phyloP scores from a whole-genome alignment of 1,140 invertebrate species.

The Temnothorax curvispinosus region DNA sequence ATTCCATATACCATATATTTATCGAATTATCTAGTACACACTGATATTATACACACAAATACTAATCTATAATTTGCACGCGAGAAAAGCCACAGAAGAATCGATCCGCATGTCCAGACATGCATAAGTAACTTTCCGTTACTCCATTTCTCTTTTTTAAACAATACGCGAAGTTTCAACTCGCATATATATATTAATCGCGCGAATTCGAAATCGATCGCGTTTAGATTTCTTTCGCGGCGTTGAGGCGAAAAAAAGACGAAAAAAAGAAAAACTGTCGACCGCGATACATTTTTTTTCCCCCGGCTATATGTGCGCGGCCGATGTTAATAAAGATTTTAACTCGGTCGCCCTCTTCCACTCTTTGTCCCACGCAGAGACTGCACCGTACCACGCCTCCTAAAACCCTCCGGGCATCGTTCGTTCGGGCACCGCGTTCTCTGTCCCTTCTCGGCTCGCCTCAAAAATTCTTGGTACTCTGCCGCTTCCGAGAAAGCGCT shows the following conservation, averaged over 20 bases:
- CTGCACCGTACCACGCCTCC: conserved; percentile 51
- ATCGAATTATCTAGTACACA: conserved; percentile 1
- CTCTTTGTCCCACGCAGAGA: conserved; percentile 53
- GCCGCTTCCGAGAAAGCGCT: conserved; percentile 50
- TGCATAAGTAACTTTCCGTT: not conserved
- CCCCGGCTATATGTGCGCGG: not conserved
- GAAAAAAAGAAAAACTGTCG: not conserved
- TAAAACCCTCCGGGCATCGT: conserved; percentile 57
- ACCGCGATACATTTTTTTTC: conserved; percentile 27
- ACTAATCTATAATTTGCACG: conserved; percentile 14
- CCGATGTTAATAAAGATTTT: conserved; percentile 58
- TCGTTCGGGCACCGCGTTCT: conserved; percentile 26
- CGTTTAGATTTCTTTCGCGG: not conserved
- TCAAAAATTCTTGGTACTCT: conserved; percentile 61
- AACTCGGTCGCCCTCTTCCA: conserved; percentile 25
- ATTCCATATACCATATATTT: not conserved
- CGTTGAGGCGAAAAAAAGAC: not conserved
- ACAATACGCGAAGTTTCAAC: not conserved
- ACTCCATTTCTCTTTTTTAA: not conserved
- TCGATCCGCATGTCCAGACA: conserved; percentile 1
- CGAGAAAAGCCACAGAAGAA: not conserved
- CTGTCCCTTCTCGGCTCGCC: conserved; percentile 44
- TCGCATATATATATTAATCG: not conserved
- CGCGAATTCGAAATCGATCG: not conserved
- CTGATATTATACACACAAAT: not conserved